Base-by-base conservation (phyloP, 2,888 invertebrate genomes). In the Amblyjoppa fuscipennis region DNA sequence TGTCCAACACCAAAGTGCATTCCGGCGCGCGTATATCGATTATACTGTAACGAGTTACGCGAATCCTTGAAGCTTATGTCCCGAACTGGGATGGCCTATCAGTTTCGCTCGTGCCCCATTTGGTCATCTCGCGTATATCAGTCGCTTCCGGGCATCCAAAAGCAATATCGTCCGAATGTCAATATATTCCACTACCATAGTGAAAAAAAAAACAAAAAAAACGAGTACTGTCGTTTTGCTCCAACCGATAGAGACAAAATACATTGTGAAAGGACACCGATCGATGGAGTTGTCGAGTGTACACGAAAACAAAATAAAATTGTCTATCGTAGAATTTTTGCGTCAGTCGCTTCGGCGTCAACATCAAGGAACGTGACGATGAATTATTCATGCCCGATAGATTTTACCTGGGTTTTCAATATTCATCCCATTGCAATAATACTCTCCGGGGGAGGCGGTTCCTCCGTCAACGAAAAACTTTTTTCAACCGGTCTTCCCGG, bases 161-260 rank as follows among this genome's bases (percentile, higher is more conserved):
- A 82, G 78, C 78, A 85, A 85, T 85, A 85, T 75, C 78, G 74
- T 31, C 71, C 41, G 25, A 25, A 11, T 73, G 78, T 74, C 73
- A 78, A 74, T 74, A 74, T 71, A 74, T 56, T 73, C 31, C 20
- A 45, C 25, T 9, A 73, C 25, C 53, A 71, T 41, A 69, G 73
- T 69, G 28, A 16, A 64, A 64, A 59, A 61, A 59, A 61, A 61
- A 73, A 73, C 73, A n/a, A 20, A 20, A 20, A 20, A 20, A 20
- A 20, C 0, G 25, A 69, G 64, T 64, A 51, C 59, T 59, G 51
- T 75, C 68, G 49, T 81, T 49, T 59, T 49, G 45, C 34, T 56
- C 25, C 20, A 51, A 49, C n/a, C 49, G 49, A n/a, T 45, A 49
- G n/a, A 64, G 3, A 64, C 64, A 51, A 49, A 51, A 31, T 16